These are phyloP conservation scores for Esperia sulphurella DNA, from an alignment of 2,888 invertebrate genomes.

Conservation along the genomic window DNA sequence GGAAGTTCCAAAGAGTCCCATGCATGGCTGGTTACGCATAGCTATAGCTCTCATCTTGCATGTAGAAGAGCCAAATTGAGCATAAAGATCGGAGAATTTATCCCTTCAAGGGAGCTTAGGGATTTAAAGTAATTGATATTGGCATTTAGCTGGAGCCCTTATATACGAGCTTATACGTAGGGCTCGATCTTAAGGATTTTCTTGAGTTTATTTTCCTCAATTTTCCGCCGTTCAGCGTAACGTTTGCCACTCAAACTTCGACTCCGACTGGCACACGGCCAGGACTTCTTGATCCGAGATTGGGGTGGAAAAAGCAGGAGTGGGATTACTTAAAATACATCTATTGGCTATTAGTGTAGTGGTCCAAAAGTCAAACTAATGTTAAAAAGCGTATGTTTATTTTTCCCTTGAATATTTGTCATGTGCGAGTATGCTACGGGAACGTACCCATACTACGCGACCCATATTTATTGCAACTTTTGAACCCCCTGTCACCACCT, in stretches of 20 bases:
- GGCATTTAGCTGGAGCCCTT: slow-evolving; percentile 4
- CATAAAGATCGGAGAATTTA: slow-evolving; percentile 6
- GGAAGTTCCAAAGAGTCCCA: too few relatives aligned
- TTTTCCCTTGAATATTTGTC: too few relatives aligned
- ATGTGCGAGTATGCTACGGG: too few relatives aligned
- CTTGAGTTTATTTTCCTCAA: slow-evolving; percentile 23
- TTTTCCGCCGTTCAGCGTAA: slow-evolving; percentile 34
- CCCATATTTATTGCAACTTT: too few relatives aligned
- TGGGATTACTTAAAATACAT: slow-evolving; percentile 33
- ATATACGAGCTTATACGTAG: neutral
- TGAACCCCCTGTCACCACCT: too few relatives aligned
- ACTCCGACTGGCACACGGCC: slow-evolving; percentile 43
- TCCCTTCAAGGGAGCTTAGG: slow-evolving; percentile 5
- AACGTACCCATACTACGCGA: too few relatives aligned
- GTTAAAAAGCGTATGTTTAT: too few relatives aligned
- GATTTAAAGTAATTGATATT: slow-evolving; percentile 12
- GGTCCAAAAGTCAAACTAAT: too few relatives aligned
- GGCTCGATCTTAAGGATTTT: neutral
- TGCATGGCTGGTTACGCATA: too few relatives aligned
- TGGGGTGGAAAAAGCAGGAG: slow-evolving; percentile 36
- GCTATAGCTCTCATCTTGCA: too few relatives aligned
- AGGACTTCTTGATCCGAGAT: slow-evolving; percentile 35
- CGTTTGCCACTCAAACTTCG: slow-evolving; percentile 38
- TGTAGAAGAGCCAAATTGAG: slow-evolving; percentile 1
- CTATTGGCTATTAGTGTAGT: neutral